Evolutionary conservation across 2,888 invertebrate species (phyloP), one percentile per base, ranked within the genome.

Genomic region (Drosophila acutilabella): DNA sequence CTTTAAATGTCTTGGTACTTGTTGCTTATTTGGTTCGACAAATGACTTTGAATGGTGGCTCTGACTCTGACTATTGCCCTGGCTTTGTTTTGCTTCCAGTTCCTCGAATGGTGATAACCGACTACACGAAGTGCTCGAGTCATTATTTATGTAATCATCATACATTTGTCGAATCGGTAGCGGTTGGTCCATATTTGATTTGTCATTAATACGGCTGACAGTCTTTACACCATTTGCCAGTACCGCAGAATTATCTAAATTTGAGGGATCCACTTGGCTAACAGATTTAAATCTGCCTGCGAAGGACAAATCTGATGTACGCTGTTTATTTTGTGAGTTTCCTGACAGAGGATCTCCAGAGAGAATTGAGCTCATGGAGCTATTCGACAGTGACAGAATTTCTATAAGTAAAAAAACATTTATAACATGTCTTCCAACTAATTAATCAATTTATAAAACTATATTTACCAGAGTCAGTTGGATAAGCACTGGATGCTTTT

Each of bases 291-390:
- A 92, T 75, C 91, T 89, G 0, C 92, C 92, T 4, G 90, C 83
- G 79, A 92, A 92, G 11, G 92, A 90, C 60, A 92, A 86, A 65
- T 92, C 91, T 14, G 76, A 76, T 42, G 76, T 47, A 40, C 52
- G 77, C 20, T 42, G 58, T 51, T 79, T 79, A 47, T 50, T 42
- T 16, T 71, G 68, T 1, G 72, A 54, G 52, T 68, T 72, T 10
- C 48, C 72, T 4, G 67, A 62, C 30, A 69, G 45, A 14, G 73
- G 74, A 58, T 80, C 84, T 8, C 74, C 75, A 41, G 90, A 87
- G 68, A 90, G 74, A 23, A 90, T 80, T 33, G 90, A 90, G 66
- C 91, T 91, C 83, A 92, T 88, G 2, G 92, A 92, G 69, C 91
- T 92, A 69, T 89, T 89, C 16, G 90, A 87, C 16, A 90, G 61